Conservation (phyloP, 2,888 invertebrate genomes). For the Mimumesa dahlbomi region DNA sequence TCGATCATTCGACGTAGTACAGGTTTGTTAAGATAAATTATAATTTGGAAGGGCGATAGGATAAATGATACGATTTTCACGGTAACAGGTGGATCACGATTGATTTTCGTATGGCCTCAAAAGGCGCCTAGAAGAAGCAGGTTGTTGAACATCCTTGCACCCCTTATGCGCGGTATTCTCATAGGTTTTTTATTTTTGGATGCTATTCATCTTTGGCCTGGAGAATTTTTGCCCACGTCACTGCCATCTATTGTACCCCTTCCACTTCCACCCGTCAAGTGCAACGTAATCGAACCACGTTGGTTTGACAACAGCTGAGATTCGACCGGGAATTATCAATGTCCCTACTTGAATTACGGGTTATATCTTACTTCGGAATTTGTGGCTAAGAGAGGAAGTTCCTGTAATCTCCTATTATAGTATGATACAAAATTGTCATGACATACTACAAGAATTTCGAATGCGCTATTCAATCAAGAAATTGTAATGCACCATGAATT, state of each 20-base stretch:
- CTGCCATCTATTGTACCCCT: constrained; percentile 64
- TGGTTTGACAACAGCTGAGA: constrained; percentile 69
- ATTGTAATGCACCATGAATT: too few species aligned
- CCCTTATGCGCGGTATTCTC: constrained; percentile 67
- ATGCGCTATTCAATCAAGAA: too few species aligned
- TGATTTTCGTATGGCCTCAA: constrained; percentile 76
- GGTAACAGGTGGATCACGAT: constrained; percentile 68
- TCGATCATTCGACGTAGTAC: constrained; percentile 64
- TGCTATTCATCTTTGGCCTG: constrained; percentile 74
- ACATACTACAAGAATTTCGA: too few species aligned
- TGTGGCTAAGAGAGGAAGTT: too few species aligned
- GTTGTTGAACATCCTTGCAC: constrained; percentile 62
- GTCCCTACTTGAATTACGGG: too few species aligned
- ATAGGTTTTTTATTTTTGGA: constrained; percentile 68
- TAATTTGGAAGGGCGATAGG: not conserved
- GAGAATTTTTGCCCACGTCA: constrained; percentile 73
- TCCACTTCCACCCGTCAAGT: constrained; percentile 70
- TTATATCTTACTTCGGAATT: too few species aligned
- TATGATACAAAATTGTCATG: too few species aligned
- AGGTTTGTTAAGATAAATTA: constrained; percentile 46
- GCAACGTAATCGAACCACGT: constrained; percentile 74
- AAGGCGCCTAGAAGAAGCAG: constrained; percentile 64
- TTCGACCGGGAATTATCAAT: too few species aligned
- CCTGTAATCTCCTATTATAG: too few species aligned
- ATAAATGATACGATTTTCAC: not conserved